Percentiles rank a stretch among this genome's conserved stretches.
These are phyloP conservation scores for Oxyteleia sp. DNA, from an alignment of 2,888 invertebrate species.

Conservation along the genomic window DNA sequence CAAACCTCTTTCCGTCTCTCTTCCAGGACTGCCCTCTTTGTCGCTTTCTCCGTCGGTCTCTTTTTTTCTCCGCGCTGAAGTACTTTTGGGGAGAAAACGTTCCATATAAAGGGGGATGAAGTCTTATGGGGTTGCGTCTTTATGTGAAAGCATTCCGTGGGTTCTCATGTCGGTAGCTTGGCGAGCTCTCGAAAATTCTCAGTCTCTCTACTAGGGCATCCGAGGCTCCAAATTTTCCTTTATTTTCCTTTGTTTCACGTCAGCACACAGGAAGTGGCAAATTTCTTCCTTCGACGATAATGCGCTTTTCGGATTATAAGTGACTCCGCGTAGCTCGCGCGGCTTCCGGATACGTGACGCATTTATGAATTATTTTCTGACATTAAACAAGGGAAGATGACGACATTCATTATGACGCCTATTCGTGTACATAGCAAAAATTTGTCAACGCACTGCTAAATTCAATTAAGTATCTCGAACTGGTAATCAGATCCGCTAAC, in stretches of 20 bases:
- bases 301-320: constrained; percentile 76
- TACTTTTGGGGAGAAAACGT: constrained; percentile 81
- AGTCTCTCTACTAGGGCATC: constrained; percentile 71
- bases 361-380: constrained; percentile 68
- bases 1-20: constrained; percentile 39
- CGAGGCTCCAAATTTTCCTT: constrained; percentile 74
- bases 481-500: constrained; percentile 39
- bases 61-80: constrained; percentile 65
- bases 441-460: constrained; percentile 15
- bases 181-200: constrained; percentile 81
- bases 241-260: constrained; percentile 76
- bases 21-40: constrained; percentile 16
- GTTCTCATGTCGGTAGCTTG: constrained; percentile 83
- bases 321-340: constrained; percentile 71
- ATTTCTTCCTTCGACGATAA: constrained; percentile 75
- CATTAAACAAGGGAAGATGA: constrained; percentile 45
- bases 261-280: constrained; percentile 75
- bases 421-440: background rate
- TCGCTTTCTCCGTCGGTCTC: constrained; percentile 42
- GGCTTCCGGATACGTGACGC: constrained; percentile 65
- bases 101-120: constrained; percentile 82
- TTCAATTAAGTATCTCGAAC: constrained; percentile 42
- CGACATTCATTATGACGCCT: constrained; percentile 59
- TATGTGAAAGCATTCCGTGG: constrained; percentile 86
- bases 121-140: constrained; percentile 85